phyloP scores from a whole-genome alignment of 2,797 vertebrate species.

The Sarcophilus harrisii region DNA sequence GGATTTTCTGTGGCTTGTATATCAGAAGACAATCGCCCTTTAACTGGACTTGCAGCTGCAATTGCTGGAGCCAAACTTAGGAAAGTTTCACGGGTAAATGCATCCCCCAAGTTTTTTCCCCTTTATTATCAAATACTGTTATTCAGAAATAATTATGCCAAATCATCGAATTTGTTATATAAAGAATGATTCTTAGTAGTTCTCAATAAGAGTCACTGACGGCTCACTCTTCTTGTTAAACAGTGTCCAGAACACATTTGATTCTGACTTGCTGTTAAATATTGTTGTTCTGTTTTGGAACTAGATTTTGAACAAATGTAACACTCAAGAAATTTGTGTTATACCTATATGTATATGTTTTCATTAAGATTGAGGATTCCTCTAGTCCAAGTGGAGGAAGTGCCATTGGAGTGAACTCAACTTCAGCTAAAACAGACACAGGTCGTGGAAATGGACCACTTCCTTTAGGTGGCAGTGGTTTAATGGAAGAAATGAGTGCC shows the following conservation, averaged over 20 bases:
- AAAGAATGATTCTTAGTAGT: not conserved
- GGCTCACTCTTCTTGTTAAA: not conserved
- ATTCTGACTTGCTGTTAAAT: not conserved
- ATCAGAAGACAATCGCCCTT: slow-evolving; percentile 91
- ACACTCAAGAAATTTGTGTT: slow-evolving; percentile 32
- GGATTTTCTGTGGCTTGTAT: slow-evolving; percentile 87
- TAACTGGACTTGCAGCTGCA: slow-evolving; percentile 95
- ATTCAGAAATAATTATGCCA: not conserved
- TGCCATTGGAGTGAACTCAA: slow-evolving; percentile 75
- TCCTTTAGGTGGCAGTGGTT: slow-evolving; percentile 92
- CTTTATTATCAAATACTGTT: not conserved
- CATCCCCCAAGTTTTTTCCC: not conserved
- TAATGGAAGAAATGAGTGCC: slow-evolving; percentile 99
- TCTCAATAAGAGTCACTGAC: not conserved
- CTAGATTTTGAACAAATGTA: not conserved
- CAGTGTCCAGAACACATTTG: not conserved
- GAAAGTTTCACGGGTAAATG: slow-evolving; percentile 95
- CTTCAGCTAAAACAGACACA: slow-evolving; percentile 90
- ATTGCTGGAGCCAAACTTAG: slow-evolving; percentile 97
- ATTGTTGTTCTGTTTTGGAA: slow-evolving; percentile 26
- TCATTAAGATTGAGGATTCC: slow-evolving; percentile 91
- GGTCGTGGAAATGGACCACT: slow-evolving; percentile 94
- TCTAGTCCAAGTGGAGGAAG: slow-evolving; percentile 85
- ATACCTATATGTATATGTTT: slow-evolving; percentile 64
- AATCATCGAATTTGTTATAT: not conserved